Evolutionary conservation across 2,113 vertebrate species (phyloP).

Genomic region (Forbesichthys agassizii): DNA sequence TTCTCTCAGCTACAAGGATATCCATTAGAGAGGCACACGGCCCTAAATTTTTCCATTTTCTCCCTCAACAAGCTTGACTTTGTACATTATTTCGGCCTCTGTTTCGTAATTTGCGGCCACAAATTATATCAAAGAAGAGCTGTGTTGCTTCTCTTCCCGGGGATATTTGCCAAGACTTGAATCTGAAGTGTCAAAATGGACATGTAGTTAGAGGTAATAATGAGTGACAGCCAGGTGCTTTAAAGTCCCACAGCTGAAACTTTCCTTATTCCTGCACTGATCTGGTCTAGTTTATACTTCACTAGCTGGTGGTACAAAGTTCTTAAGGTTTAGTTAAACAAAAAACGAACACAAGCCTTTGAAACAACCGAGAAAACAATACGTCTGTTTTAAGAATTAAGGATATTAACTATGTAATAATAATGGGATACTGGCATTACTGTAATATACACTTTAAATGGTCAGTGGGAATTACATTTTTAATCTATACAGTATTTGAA

Average conservation of each 20-base stretch:
- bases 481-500: no score
- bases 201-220: constrained; percentile 77
- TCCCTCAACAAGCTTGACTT: constrained; percentile 83
- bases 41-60: constrained; percentile 85
- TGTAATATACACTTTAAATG: no score
- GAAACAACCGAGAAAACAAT: no score
- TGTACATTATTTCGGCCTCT: constrained; percentile 80
- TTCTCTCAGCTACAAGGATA: constrained; percentile 71
- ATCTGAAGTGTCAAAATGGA: constrained; percentile 82
- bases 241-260: constrained; percentile 70
- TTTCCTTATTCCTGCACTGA: constrained; percentile 33
- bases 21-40: constrained; percentile 82
- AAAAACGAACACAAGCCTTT: no score
- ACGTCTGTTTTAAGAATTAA: no score
- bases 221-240: constrained; percentile 75
- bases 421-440: no score
- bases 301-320: not conserved
- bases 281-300: not conserved
- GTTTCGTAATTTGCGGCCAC: constrained; percentile 81
- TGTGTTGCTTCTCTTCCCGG: constrained; percentile 72
- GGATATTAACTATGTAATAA: no score
- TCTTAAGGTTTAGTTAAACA: not conserved
- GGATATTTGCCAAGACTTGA: constrained; percentile 79
- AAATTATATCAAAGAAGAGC: constrained; percentile 82
- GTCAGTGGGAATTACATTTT: no score